phyloP scores from a whole-genome alignment of 92 coral and sea anemone species.

The Epizoanthus fatuus region DNA sequence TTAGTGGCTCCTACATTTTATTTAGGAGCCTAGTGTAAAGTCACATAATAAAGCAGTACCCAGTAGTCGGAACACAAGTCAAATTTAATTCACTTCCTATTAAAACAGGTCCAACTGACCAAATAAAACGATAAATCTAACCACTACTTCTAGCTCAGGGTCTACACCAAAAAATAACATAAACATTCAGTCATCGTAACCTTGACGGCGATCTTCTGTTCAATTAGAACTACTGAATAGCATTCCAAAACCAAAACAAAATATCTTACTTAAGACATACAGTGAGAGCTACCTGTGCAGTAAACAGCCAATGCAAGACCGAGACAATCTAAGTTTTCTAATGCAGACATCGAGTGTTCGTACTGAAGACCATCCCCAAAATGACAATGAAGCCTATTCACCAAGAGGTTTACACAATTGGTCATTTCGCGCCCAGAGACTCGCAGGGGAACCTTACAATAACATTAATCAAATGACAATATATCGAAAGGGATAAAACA shows the following conservation, averaged over 20 bases:
- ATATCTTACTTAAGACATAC: constrained; percentile 52
- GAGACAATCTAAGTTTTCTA: constrained; percentile 35
- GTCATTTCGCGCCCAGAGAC: constrained; percentile 36
- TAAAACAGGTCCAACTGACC: too few species aligned
- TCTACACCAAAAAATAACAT: too few species aligned
- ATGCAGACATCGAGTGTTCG: constrained; percentile 33
- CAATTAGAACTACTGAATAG: too few species aligned
- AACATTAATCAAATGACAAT: neutral
- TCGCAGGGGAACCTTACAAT: neutral
- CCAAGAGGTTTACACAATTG: constrained; percentile 51
- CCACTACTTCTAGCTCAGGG: too few species aligned
- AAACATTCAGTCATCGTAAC: too few species aligned
- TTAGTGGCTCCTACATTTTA: too few species aligned
- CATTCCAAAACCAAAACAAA: neutral
- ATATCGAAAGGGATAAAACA: neutral
- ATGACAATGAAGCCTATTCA: constrained; percentile 52
- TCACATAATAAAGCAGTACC: too few species aligned
- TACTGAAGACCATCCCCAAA: constrained; percentile 34
- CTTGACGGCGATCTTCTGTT: too few species aligned
- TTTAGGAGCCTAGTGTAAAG: too few species aligned
- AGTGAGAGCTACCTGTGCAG: constrained; percentile 37
- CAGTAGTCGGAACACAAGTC: too few species aligned
- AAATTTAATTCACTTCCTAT: too few species aligned
- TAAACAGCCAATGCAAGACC: constrained; percentile 49
- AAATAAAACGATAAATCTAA: too few species aligned